phyloP scores from a whole-genome alignment of 2,113 vertebrate species.

The Toxotes jaculatrix region DNA sequence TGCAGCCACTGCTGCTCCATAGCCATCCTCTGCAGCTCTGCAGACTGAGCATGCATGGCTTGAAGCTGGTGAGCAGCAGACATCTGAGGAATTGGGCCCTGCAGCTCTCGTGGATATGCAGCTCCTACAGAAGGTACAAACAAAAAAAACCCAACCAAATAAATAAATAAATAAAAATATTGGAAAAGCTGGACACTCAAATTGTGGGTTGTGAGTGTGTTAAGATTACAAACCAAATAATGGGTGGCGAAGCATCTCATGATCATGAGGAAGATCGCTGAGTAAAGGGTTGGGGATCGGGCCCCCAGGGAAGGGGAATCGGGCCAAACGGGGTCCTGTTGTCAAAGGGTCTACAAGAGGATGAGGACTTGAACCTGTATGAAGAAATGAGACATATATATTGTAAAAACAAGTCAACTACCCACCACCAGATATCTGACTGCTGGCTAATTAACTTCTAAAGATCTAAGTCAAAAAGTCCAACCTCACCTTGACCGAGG shows the following conservation, averaged over 20 bases:
- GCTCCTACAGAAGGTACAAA: constrained; percentile 79
- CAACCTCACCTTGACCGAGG: constrained; percentile 92
- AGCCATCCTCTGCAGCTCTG: constrained; percentile 97
- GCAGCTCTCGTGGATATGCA: constrained; percentile 93
- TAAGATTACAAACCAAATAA: constrained; percentile 90
- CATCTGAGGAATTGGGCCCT: constrained; percentile 94
- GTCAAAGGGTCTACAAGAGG: constrained; percentile 94
- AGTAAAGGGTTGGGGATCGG: constrained; percentile 94
- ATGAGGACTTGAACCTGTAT: constrained; percentile 91
- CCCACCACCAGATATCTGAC: not conserved
- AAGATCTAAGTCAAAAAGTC: not conserved
- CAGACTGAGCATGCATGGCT: constrained; percentile 98
- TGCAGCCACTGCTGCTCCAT: constrained; percentile 99
- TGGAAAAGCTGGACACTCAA: not conserved
- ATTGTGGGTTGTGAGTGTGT: not conserved
- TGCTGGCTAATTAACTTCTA: constrained; percentile 2
- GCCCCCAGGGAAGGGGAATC: constrained; percentile 95
- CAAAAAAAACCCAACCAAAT: too few relatives aligned
- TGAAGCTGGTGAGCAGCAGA: constrained; percentile 98
- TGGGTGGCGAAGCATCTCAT: constrained; percentile 97
- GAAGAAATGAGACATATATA: not conserved
- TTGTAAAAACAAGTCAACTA: not conserved
- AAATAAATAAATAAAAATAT: too few relatives aligned
- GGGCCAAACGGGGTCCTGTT: constrained; percentile 93
- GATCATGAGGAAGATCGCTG: constrained; percentile 94